Evolutionary conservation across 1,140 invertebrate genomes (phyloP).

Genomic region (Conopomorpha cramerella): DNA sequence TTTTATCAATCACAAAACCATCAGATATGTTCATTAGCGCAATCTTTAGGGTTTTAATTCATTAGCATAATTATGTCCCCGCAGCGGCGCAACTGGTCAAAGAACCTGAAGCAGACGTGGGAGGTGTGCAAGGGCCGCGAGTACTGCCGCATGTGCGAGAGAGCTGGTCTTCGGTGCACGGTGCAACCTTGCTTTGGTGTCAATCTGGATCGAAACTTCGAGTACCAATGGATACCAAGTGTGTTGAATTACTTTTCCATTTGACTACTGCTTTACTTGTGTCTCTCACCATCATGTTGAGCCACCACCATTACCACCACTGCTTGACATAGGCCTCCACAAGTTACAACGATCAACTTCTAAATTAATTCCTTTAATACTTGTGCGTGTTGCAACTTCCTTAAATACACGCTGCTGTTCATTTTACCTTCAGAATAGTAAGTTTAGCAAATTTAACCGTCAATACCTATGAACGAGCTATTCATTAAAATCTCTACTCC

Average conservation of each 20-base stretch:
- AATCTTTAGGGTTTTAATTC: no score
- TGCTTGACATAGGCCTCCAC: no score
- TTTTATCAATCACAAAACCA: no score
- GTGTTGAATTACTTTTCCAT: slow-evolving; percentile 9
- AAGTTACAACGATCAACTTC: no score
- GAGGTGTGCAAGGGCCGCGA: slow-evolving; percentile 23
- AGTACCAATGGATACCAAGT: slow-evolving; percentile 52
- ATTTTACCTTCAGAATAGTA: background rate
- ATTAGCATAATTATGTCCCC: no score
- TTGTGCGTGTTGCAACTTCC: no score
- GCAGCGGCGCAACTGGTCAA: slow-evolving; percentile 36
- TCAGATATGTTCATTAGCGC: no score
- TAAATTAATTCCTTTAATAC: no score
- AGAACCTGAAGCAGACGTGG: slow-evolving; percentile 43
- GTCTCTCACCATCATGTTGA: no score
- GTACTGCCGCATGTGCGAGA: slow-evolving; percentile 22
- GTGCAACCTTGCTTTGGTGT: slow-evolving; percentile 40
- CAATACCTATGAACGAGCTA: background rate
- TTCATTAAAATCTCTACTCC: slow-evolving; percentile 2
- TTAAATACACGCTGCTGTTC: background rate
- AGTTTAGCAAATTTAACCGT: background rate
- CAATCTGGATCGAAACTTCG: slow-evolving; percentile 46
- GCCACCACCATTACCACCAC: no score
- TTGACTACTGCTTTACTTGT: no score
- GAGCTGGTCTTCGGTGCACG: slow-evolving; percentile 27